These are phyloP conservation scores for Hyles vespertilio DNA, from an alignment of 1,140 invertebrate species.

Conservation along the genomic window DNA sequence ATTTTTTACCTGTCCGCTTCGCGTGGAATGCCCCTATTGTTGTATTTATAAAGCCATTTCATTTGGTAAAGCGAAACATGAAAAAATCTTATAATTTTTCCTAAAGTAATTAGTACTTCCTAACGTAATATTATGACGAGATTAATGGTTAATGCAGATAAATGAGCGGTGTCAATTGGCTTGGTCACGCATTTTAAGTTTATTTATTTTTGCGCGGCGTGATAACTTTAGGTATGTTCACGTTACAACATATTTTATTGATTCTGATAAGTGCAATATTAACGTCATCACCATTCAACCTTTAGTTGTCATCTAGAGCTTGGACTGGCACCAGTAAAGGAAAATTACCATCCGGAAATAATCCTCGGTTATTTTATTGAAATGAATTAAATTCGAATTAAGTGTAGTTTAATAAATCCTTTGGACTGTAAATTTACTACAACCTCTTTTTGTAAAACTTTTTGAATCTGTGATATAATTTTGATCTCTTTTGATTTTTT, in stretches of 20 bases:
- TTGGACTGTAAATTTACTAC: not conserved
- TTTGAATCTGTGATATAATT: conserved; percentile 38
- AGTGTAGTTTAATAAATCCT: not conserved
- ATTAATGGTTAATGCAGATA: no score
- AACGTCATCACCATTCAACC: conserved; percentile 29
- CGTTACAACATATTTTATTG: conserved; percentile 17
- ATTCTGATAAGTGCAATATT: conserved; percentile 23
- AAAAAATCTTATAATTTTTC: no score
- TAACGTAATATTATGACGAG: no score
- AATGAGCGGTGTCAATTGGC: not conserved
- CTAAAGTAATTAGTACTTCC: no score
- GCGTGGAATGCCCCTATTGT: no score
- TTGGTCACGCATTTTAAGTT: conserved; percentile 10
- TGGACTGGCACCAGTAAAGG: conserved; percentile 29
- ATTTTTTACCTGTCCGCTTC: no score
- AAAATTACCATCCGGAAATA: not conserved
- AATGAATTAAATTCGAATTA: no score
- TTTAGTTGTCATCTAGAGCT: conserved; percentile 59
- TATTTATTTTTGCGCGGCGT: conserved; percentile 17
- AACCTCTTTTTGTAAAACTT: no score
- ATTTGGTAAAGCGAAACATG: no score
- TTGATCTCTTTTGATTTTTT: conserved; percentile 32
- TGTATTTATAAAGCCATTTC: no score
- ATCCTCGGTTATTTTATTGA: not conserved
- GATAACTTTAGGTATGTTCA: conserved; percentile 11